Conservation (phyloP, 2,888 invertebrate genomes). For the Polietes domitor region DNA sequence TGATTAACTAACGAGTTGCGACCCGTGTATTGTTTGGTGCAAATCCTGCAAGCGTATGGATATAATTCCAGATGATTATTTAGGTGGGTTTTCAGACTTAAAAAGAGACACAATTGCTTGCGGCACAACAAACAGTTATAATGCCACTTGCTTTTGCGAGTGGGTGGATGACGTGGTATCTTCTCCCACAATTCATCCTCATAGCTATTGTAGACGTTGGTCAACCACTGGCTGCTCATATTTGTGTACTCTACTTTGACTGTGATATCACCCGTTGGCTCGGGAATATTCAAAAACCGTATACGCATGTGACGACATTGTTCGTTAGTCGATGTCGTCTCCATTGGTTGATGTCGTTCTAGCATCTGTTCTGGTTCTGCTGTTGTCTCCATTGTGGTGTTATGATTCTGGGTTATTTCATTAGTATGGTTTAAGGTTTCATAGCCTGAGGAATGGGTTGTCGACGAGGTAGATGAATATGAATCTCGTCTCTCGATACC, state of each 20-base stretch:
- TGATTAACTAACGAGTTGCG: conserved; percentile 38
- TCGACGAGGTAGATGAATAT: background rate
- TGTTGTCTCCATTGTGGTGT: background rate
- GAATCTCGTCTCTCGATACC: too few species aligned
- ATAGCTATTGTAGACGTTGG: conserved; percentile 37
- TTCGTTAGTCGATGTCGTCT: background rate
- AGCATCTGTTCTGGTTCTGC: background rate
- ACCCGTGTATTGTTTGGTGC: conserved; percentile 23
- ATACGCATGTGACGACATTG: background rate
- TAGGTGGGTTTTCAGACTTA: conserved; percentile 32
- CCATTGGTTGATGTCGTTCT: background rate
- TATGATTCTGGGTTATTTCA: background rate
- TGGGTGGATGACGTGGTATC: background rate
- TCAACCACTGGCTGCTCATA: conserved; percentile 45
- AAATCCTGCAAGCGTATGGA: conserved; percentile 57
- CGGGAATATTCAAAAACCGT: conserved; percentile 29
- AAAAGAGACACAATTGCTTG: background rate
- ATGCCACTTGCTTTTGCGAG: background rate
- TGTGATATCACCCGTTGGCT: conserved; percentile 34
- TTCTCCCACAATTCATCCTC: conserved; percentile 57
- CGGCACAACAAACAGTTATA: conserved; percentile 47
- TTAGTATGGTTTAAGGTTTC: background rate
- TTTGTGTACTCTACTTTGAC: conserved; percentile 35
- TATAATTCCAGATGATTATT: conserved; percentile 51
- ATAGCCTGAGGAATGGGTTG: background rate